These are phyloP conservation scores for Dascillus cervinus DNA, from an alignment of 2,888 invertebrate genomes.

Conservation along the genomic window DNA sequence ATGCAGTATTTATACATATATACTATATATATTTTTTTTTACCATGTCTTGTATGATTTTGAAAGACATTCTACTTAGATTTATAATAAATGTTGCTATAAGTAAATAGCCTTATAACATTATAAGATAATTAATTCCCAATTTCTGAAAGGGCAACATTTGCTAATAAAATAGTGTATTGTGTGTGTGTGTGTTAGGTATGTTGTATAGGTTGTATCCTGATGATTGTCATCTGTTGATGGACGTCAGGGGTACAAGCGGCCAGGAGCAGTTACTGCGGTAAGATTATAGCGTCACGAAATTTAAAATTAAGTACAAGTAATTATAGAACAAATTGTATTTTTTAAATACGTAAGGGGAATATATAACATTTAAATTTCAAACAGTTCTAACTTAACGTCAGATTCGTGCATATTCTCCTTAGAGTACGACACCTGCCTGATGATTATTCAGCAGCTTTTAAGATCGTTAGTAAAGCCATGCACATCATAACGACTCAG, in stretches of 20 bases:
- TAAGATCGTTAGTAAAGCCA: too few relatives aligned
- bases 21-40: neutral
- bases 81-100: neutral
- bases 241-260: constrained; percentile 10
- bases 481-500: too few relatives aligned
- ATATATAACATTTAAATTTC: too few relatives aligned
- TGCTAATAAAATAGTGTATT: neutral
- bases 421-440: too few relatives aligned
- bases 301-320: neutral
- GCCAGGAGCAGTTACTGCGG: constrained; percentile 8
- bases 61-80: neutral
- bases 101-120: neutral
- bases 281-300: constrained; percentile 7
- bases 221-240: constrained; percentile 10
- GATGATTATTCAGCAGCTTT: too few relatives aligned
- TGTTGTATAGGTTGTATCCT: constrained; percentile 12
- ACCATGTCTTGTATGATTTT: neutral
- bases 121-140: neutral
- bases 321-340: too few relatives aligned
- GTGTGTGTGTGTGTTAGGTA: constrained; percentile 13
- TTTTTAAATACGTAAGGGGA: too few relatives aligned
- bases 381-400: too few relatives aligned
- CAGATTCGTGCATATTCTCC: too few relatives aligned
- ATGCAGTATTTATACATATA: too few relatives aligned
- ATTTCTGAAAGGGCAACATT: neutral